phyloP scores from a whole-genome alignment of 2,113 vertebrate genomes.

The Aegotheles bennettii region DNA sequence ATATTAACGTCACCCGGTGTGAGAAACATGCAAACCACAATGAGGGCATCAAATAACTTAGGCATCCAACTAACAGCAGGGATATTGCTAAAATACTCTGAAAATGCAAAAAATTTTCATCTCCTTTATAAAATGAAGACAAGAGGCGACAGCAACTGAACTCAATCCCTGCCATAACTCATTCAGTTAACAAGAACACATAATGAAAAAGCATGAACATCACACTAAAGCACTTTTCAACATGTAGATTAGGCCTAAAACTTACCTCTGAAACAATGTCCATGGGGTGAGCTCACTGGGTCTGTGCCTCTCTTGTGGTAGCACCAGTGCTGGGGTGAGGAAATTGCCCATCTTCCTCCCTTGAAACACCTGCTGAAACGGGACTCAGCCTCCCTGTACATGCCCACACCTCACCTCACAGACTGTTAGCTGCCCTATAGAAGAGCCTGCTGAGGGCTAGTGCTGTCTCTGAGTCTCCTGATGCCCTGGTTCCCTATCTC shows the following conservation, averaged over 20 bases:
- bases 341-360: background rate
- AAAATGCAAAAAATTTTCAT: background rate
- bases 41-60: background rate
- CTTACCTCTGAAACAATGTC: background rate
- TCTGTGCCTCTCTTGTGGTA: background rate
- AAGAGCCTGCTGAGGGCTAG: background rate
- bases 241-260: background rate
- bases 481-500: background rate
- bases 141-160: background rate
- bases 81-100: background rate
- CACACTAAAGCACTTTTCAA: background rate
- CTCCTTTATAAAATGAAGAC: background rate
- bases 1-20: background rate
- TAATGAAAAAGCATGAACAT: background rate
- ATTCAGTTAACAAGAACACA: background rate
- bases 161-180: background rate
- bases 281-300: rapidly evolving
- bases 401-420: background rate
- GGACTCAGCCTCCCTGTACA: background rate
- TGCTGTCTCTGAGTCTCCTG: background rate
- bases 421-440: background rate
- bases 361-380: background rate
- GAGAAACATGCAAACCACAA: constrained; percentile 8
- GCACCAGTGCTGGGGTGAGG: background rate
- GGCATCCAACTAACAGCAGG: background rate